Percentiles rank a stretch among this genome's conserved stretches.
phyloP scores from a whole-genome alignment of 2,113 vertebrate species.

The Hypomesus transpacificus region DNA sequence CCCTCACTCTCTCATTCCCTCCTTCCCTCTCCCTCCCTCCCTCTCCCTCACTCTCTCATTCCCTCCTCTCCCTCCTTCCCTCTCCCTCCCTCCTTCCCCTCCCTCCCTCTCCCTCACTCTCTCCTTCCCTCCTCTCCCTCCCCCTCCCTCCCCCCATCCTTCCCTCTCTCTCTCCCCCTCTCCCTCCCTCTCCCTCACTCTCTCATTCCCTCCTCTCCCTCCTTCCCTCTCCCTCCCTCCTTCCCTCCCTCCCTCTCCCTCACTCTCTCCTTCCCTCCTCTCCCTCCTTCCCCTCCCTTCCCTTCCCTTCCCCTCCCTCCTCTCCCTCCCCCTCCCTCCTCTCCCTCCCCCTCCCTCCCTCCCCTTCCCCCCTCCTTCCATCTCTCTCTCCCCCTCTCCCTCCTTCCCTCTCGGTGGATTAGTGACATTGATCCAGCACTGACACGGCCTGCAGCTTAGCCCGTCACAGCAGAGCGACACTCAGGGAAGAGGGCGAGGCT shows the following conservation, averaged over 20 bases:
- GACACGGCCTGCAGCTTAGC: slow-evolving; percentile 31
- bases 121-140: not conserved
- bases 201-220: not conserved
- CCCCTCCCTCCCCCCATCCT: too few relatives aligned
- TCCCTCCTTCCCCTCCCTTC: too few relatives aligned
- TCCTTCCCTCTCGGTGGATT: slow-evolving; percentile 31
- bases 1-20: too few relatives aligned
- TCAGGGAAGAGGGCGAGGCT: not conserved
- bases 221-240: not conserved
- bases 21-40: too few relatives aligned
- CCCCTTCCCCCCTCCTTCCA: not conserved
- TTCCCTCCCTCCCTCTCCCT: not conserved
- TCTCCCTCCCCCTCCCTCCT: not conserved
- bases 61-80: not conserved
- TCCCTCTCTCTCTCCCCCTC: too few relatives aligned
- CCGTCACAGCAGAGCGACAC: slow-evolving; percentile 32
- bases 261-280: not conserved
- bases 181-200: not conserved
- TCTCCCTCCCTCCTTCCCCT: not conserved
- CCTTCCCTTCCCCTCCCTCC: too few relatives aligned
- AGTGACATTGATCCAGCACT: slow-evolving; percentile 37
- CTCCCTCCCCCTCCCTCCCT: not conserved
- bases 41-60: too few relatives aligned
- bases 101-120: too few relatives aligned
- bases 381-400: not conserved